Conservation (phyloP, 2,113 vertebrate genomes). For the Illadopsis cleaveri region DNA sequence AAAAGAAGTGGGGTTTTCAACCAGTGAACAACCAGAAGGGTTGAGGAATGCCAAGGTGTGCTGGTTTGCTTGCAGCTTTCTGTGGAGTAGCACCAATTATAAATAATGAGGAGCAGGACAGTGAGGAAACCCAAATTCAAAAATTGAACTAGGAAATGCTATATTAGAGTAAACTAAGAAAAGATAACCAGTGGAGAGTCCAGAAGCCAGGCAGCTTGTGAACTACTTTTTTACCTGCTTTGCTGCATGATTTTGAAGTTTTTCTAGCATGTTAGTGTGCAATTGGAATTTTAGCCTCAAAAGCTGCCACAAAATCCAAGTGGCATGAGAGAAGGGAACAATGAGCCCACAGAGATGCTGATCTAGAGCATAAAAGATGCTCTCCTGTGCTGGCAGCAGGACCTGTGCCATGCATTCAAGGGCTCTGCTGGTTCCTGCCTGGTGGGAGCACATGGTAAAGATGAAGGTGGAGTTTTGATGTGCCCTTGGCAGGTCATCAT, state of each 20-base stretch:
- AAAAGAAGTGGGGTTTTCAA: background rate
- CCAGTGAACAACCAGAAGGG: background rate
- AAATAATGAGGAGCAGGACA: background rate
- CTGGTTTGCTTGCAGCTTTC: background rate
- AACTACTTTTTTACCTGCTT: background rate
- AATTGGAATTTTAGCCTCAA: background rate
- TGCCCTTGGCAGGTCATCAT: background rate
- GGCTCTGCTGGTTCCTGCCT: background rate
- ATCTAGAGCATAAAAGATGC: background rate
- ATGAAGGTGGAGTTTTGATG: background rate
- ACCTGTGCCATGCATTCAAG: background rate
- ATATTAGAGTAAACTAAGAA: background rate
- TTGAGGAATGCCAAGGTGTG: background rate
- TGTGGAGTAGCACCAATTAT: background rate
- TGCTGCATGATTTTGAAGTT: background rate
- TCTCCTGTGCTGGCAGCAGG: background rate
- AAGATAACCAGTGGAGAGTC: background rate
- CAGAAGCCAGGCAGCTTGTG: background rate
- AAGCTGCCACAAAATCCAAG: background rate
- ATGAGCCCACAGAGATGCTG: background rate
- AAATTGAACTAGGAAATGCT: background rate
- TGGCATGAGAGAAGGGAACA: background rate
- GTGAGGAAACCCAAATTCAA: background rate
- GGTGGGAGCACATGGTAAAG: background rate
- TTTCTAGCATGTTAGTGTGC: background rate